Base-by-base conservation (phyloP, 2,888 invertebrate genomes). In the Nemurella pictetii region DNA sequence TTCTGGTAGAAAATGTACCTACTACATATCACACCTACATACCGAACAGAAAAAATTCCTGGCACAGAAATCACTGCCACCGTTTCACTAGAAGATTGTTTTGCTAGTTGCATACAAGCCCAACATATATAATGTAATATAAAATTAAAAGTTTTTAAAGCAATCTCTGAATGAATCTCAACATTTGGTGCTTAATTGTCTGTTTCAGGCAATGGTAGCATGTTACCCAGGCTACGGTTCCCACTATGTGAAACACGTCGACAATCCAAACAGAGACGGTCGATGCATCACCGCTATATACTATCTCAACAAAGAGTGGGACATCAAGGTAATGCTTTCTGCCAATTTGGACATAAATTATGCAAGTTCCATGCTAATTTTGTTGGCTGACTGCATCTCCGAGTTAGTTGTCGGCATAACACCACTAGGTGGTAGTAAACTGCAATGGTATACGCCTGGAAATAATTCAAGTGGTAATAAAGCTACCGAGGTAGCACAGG, bases 281-380 rank as follows among this genome's bases (percentile, higher is more conserved):
- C 94, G 99, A 87, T 98, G 98, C 89, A 97, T 99, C 89, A 99
- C 99, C 7, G 96, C 98, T 87, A 99, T 99, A 89, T 99, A 99
- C 91, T 99, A 99, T 92, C 94, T 99, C 89, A 99, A 99, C 91
- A 93, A 95, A 89, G 94, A 97, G 91, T 99, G 99, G 99, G 95
- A 97, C 90, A 94, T 95, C 84, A 93, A 94, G 89, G 94, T 95
- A 88, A 93, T 93, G 26, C 9, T 75, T 28, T 75, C 26, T 75
- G 7, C 75, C 75, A 3, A 1, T 75, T n/a, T 20, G 55, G 1
- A 55, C 3, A 55, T 1, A 55, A 55, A 55, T 3, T 3, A 55
- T 55, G 3, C 20, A 55, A 20, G 55, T 20, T 55, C n/a, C n/a
- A n/a, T n/a, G n/a, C n/a, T n/a, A n/a, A n/a, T n/a, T 12, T 55